Evolutionary conservation across 2,113 vertebrate species (phyloP).

Genomic region (Amblyornis subalaris): DNA sequence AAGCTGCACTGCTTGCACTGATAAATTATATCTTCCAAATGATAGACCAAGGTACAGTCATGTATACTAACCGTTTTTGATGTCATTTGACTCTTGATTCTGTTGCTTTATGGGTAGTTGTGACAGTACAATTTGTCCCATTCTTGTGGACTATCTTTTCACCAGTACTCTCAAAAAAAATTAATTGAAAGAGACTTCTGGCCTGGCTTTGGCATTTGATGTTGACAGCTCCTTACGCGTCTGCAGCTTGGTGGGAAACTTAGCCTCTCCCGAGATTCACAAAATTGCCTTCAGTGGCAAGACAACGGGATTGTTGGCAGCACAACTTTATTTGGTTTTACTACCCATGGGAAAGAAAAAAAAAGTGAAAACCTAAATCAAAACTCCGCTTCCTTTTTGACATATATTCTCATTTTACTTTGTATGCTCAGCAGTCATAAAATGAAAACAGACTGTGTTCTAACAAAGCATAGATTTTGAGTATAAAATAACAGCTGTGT

Average conservation of each 20-base stretch:
- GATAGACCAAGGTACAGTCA: conserved; percentile 67
- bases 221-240: neutral
- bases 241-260: neutral
- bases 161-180: neutral
- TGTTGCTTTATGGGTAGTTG: conserved; percentile 44
- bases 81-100: conserved; percentile 48
- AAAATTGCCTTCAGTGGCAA: neutral
- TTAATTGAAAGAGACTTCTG: neutral
- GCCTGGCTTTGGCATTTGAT: neutral
- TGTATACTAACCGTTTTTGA: conserved; percentile 45
- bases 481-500: neutral
- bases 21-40: conserved; percentile 67
- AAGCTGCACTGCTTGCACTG: conserved; percentile 65
- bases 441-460: neutral
- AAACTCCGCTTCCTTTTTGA: neutral
- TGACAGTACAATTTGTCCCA: neutral
- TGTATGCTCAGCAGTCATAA: neutral
- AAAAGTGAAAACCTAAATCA: neutral
- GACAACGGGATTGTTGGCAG: neutral
- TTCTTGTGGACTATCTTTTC: neutral
- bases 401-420: neutral
- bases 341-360: neutral
- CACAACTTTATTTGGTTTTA: neutral
- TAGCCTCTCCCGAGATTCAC: neutral
- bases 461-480: neutral